Base-by-base conservation (phyloP, 2,797 vertebrate species). In the Poeciliopsis infans region DNA sequence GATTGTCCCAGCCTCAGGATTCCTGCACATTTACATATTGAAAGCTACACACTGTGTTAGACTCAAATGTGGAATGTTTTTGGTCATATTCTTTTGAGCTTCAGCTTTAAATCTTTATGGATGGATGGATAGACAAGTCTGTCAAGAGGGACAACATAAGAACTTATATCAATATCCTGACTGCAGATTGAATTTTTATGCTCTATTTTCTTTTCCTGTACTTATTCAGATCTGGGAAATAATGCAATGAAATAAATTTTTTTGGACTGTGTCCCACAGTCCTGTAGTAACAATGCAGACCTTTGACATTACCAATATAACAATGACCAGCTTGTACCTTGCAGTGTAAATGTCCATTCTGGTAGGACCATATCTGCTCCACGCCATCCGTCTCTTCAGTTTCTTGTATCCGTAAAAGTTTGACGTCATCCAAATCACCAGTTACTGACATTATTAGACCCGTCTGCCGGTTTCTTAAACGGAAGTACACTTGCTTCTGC, bases 311-410 rank as follows among this genome's bases (percentile, higher is more conserved):
- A 43, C 16, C 2, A 49, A 0, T 15, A 39, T n/a, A 5, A 78
- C 18, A 28, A 73, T 28, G 90, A 45, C 2, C 83, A 80, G 16
- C 31, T 39, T 15, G 43, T 79, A 99, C 98, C 96, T 95, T 97
- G 94, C 96, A 96, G 84, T 90, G 96, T 83, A 99, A 95, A 83
- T 93, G 95, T 75, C 98, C 98, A 7, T 96, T 95, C 78, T 96
- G 96, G 87, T 97, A 98, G 90, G 95, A 85, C 98, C 98, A 99
- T 74, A 98, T 95, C 94, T 98, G 97, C 66, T 98, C 97, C 1
- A 96, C 91, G 3, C 95, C 96, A 6, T 91, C 94, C 0, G 89
- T 90, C 20, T 97, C 96, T 87, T 98, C 97, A 7, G 87, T 87
- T 86, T 95, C 96, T 83, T 97, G 97, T 91, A 99, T 94, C 78